A percentile compares a stretch with the other conserved stretches of the same genome.
These are phyloP conservation scores for Gambusia holbrooki DNA, from an alignment of 2,113 vertebrate species.

Conservation along the genomic window DNA sequence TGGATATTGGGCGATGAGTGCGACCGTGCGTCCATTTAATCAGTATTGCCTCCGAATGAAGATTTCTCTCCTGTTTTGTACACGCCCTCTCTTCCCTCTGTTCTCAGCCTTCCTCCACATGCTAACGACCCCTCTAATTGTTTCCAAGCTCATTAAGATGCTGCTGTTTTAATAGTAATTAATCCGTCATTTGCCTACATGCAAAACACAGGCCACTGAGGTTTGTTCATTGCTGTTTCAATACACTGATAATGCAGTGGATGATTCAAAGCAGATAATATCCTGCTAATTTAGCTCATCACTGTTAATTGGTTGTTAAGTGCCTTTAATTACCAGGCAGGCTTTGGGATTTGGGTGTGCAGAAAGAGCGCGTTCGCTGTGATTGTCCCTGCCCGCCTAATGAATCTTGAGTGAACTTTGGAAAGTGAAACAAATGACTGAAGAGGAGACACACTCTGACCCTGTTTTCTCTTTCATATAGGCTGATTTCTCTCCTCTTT, in stretches of 20 bases:
- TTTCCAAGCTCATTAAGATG: slow-evolving; percentile 78
- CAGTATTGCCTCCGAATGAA: slow-evolving; percentile 78
- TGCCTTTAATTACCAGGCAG: slow-evolving; percentile 79
- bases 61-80: slow-evolving; percentile 73
- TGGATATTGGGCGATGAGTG: slow-evolving; percentile 78
- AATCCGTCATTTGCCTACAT: slow-evolving; percentile 82
- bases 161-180: slow-evolving; percentile 82
- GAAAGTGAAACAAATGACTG: slow-evolving; percentile 67
- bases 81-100: slow-evolving; percentile 43
- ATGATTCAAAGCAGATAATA: slow-evolving; percentile 75
- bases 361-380: slow-evolving; percentile 44
- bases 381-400: slow-evolving; percentile 59
- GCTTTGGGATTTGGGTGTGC: slow-evolving; percentile 66
- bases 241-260: slow-evolving; percentile 75
- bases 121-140: slow-evolving; percentile 78
- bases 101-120: slow-evolving; percentile 64
- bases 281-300: slow-evolving; percentile 81
- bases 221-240: slow-evolving; percentile 71
- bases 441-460: slow-evolving; percentile 48
- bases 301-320: slow-evolving; percentile 82
- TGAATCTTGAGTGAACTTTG: slow-evolving; percentile 71
- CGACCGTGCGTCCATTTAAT: slow-evolving; percentile 78
- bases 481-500: slow-evolving; percentile 25
- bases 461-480: slow-evolving; percentile 38
- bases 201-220: slow-evolving; percentile 78